phyloP scores from a whole-genome alignment of 2,888 invertebrate species.

The Endomychus coccineus region DNA sequence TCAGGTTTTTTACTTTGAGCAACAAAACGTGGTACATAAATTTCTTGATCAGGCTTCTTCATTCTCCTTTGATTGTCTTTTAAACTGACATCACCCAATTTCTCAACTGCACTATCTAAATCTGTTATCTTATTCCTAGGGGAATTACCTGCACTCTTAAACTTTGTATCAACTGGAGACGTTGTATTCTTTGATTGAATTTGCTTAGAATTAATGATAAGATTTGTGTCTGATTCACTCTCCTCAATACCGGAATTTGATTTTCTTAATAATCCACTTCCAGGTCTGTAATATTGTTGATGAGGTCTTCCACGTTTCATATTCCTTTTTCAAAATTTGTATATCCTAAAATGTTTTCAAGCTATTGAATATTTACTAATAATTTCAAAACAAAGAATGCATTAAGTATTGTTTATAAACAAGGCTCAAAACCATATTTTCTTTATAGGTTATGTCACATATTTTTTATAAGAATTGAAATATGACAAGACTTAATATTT shows the following conservation, averaged over 20 bases:
- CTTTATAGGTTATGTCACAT: conserved; percentile 27
- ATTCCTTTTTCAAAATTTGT: conserved; percentile 23
- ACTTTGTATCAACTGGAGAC: conserved; percentile 23
- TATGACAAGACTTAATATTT: no score
- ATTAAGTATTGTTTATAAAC: conserved; percentile 29
- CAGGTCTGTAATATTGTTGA: conserved; percentile 66
- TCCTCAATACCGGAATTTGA: conserved; percentile 55
- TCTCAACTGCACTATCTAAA: conserved; percentile 25
- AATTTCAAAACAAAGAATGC: neutral
- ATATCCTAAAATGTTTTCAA: conserved; percentile 8
- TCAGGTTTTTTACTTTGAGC: conserved; percentile 26
- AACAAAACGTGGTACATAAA: conserved; percentile 48
- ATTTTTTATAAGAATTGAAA: neutral
- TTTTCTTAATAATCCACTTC: conserved; percentile 67
- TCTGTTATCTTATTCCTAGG: conserved; percentile 31
- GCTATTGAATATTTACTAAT: neutral
- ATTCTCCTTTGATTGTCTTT: conserved; percentile 33
- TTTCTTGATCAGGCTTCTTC: conserved; percentile 51
- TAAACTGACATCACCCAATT: conserved; percentile 27
- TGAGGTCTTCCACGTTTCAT: conserved; percentile 58
- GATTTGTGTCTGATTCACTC: conserved; percentile 44
- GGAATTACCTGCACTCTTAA: conserved; percentile 27
- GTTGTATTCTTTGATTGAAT: conserved; percentile 22
- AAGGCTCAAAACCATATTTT: conserved; percentile 19
- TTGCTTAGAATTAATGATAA: conserved; percentile 28